Base-by-base conservation (phyloP, 2,888 invertebrate species). In the Tyria jacobaeae region DNA sequence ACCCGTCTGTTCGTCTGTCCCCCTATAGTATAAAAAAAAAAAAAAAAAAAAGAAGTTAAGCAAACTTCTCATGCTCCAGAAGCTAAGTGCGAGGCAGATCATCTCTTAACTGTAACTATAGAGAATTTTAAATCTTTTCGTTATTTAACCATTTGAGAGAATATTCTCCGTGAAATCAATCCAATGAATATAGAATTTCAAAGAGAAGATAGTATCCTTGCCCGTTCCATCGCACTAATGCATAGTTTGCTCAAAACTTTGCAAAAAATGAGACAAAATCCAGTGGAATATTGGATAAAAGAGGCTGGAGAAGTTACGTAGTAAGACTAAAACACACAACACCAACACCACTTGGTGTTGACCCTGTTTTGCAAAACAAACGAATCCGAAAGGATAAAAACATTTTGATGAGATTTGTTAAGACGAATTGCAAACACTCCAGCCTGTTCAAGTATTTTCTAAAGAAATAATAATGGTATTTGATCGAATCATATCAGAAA, bases 371-470 rank as follows among this genome's bases (percentile, higher is more conserved):
- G 25, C 12, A 24, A 49, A 49, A 12, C 14, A 49, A 49, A 49
- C 14, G 27, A 49, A 49, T 49, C 27, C 49, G 44, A 66, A 66
- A 64, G 62, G 68, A 52, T 70, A 73, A 67, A 73, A 69, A 66
- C 56, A 73, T 47, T 66, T 68, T 51, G 64, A 73, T 57, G 68
- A 73, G 64, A 71, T 66, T 31, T 71, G 66, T 64, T 70, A 71
- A 62, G 63, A 73, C 51, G 68, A 73, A 68, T 70, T 64, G 50
- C 65, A 24, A 64, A 66, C 62, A 68, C 60, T 68, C 53, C 60
- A 64, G 62, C 66, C 66, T 51, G 59, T 62, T 64, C 60, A 70
- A 66, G 14, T 49, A 7, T 49, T 49, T 49, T 49, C 49, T 9
- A 49, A 49, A 49, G 25, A 27, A 15, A 25, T 49, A 49, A 27